These are phyloP conservation scores for Cryptoblepharus egeriae DNA, from an alignment of 2,797 vertebrate species.

Conservation along the genomic window DNA sequence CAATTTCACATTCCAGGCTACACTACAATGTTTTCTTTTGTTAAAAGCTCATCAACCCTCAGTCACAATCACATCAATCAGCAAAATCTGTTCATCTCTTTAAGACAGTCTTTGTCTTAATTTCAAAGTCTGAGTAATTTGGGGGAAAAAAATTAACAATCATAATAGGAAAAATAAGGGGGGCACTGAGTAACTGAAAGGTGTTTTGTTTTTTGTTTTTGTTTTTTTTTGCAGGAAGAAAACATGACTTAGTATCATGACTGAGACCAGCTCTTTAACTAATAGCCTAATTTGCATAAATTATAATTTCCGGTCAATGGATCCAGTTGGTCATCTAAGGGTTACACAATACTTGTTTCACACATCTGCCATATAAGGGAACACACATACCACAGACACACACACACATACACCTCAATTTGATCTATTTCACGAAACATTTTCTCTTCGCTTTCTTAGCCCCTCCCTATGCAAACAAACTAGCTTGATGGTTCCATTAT, in stretches of 20 bases:
- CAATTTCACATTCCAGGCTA: constrained; percentile 75
- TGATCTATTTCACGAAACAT: constrained; percentile 74
- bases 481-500: constrained; percentile 57
- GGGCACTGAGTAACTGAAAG: constrained; percentile 64
- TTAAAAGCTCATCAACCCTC: constrained; percentile 62
- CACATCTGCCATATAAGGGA: constrained; percentile 73
- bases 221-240: constrained; percentile 16
- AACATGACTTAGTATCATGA: constrained; percentile 59
- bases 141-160: constrained; percentile 68
- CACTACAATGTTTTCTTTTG: constrained; percentile 38
- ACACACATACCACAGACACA: constrained; percentile 77
- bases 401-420: constrained; percentile 72
- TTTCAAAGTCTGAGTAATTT: constrained; percentile 55
- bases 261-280: constrained; percentile 84
- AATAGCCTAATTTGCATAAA: too few relatives aligned
- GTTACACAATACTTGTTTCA: constrained; percentile 76
- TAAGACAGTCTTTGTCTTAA: constrained; percentile 66
- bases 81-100: constrained; percentile 67
- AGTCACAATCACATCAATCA: constrained; percentile 63
- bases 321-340: too few relatives aligned
- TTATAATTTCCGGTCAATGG: too few relatives aligned
- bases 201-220: too few relatives aligned
- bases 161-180: constrained; percentile 55
- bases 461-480: constrained; percentile 59
- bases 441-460: constrained; percentile 70